Percentiles rank a stretch among this genome's conserved stretches.
These are phyloP conservation scores for Equus quagga DNA, from an alignment of 2,113 vertebrate genomes.

Conservation along the genomic window DNA sequence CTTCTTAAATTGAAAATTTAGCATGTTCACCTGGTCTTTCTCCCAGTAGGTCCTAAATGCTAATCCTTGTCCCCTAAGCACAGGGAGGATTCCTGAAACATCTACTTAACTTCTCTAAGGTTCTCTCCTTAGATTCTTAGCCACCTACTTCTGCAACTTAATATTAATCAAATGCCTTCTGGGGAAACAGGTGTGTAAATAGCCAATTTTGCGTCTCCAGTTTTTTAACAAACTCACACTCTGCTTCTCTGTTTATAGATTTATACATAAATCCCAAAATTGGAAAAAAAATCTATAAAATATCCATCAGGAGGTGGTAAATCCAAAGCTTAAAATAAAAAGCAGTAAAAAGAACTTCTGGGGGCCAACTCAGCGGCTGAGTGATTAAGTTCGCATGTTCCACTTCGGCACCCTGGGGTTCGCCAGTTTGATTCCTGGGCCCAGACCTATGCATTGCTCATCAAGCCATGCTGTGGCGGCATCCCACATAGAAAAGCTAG, in stretches of 20 bases:
- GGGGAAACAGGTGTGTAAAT: neutral
- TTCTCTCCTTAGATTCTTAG: neutral
- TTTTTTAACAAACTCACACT: neutral
- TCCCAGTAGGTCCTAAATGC: neutral
- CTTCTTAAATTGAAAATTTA: neutral
- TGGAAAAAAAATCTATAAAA: neutral
- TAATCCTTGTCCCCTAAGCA: neutral
- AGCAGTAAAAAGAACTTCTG: neutral
- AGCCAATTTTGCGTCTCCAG: neutral
- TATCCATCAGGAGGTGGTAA: neutral
- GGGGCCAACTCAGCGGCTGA: too few species aligned
- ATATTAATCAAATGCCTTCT: neutral
- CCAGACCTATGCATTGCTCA: too few species aligned
- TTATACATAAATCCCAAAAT: neutral
- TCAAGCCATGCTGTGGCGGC: too few species aligned
- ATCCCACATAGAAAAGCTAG: too few species aligned
- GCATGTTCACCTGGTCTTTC: neutral
- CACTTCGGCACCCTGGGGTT: too few species aligned
- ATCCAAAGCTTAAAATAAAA: neutral
- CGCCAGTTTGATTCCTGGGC: too few species aligned
- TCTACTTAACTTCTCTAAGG: neutral
- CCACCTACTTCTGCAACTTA: neutral
- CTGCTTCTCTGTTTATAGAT: neutral
- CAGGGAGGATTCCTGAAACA: neutral
- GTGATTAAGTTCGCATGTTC: too few species aligned